Conservation (phyloP, 2,113 vertebrate species). For the Muntiacus reevesi region DNA sequence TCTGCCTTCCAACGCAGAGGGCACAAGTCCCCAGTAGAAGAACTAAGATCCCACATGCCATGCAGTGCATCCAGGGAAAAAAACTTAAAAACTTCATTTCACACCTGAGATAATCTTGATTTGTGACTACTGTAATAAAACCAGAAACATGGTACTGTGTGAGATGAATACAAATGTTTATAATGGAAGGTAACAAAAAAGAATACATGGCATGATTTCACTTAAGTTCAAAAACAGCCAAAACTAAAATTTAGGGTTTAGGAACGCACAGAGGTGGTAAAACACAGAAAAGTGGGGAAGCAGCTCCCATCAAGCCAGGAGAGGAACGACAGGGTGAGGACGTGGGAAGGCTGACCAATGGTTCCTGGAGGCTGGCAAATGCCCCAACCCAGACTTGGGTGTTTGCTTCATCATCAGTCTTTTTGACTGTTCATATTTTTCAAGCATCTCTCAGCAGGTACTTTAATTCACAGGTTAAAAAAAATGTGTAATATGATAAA, state of each 20-base stretch:
- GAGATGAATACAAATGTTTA: background rate
- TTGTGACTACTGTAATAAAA: background rate
- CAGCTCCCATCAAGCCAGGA: background rate
- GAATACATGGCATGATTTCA: background rate
- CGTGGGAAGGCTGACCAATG: background rate
- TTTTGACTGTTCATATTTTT: background rate
- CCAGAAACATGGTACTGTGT: background rate
- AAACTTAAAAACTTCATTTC: background rate
- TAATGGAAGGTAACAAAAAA: background rate
- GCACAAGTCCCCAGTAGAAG: background rate
- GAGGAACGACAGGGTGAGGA: background rate
- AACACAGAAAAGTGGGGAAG: rapidly evolving
- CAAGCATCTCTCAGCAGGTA: background rate
- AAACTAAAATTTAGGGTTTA: background rate
- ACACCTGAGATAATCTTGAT: background rate
- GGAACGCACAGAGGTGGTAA: background rate
- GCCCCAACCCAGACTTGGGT: background rate
- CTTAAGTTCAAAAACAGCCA: background rate
- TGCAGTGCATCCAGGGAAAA: background rate
- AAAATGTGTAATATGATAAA: background rate
- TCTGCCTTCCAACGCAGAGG: background rate
- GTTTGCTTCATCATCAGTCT: background rate
- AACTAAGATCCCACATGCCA: background rate
- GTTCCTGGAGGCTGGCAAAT: background rate
- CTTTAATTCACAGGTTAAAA: background rate